These are phyloP conservation scores for Apis mellifera DNA, from an alignment of 1,140 invertebrate genomes.

Conservation along the genomic window DNA sequence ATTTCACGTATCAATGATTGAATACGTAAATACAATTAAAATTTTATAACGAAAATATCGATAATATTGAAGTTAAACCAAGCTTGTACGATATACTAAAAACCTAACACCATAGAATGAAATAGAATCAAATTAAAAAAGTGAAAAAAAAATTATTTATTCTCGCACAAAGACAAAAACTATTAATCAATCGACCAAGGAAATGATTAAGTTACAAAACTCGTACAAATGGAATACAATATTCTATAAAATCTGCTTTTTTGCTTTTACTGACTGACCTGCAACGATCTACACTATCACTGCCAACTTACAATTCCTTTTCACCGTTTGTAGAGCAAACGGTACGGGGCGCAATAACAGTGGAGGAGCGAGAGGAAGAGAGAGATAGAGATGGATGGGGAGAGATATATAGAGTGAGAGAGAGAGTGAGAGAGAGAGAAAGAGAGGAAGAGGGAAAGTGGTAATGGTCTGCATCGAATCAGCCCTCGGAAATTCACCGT, in stretches of 20 bases:
- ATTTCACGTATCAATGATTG: no score
- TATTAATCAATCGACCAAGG: background rate
- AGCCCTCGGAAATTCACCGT: slow-evolving; percentile 5
- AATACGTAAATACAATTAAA: no score
- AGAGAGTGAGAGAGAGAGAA: background rate
- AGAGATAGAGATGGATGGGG: background rate
- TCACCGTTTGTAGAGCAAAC: slow-evolving; percentile 16
- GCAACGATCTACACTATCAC: slow-evolving; percentile 28
- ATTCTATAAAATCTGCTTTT: slow-evolving; percentile 1
- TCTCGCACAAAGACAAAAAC: no score
- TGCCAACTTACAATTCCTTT: slow-evolving; percentile 34
- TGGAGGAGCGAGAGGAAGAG: background rate
- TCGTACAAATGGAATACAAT: background rate
- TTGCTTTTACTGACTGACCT: slow-evolving; percentile 24
- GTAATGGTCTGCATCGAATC: slow-evolving; percentile 14
- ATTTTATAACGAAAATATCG: no score
- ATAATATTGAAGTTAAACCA: no score
- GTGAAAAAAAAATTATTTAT: no score
- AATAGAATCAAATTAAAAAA: no score
- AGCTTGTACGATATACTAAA: no score
- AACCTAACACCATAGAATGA: no score
- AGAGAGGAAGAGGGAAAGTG: background rate
- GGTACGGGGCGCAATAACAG: slow-evolving; percentile 5
- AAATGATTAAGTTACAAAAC: slow-evolving; percentile 14
- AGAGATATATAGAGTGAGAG: background rate